These are phyloP conservation scores for Tor tambroides DNA, from an alignment of 2,113 vertebrate genomes.

Conservation along the genomic window DNA sequence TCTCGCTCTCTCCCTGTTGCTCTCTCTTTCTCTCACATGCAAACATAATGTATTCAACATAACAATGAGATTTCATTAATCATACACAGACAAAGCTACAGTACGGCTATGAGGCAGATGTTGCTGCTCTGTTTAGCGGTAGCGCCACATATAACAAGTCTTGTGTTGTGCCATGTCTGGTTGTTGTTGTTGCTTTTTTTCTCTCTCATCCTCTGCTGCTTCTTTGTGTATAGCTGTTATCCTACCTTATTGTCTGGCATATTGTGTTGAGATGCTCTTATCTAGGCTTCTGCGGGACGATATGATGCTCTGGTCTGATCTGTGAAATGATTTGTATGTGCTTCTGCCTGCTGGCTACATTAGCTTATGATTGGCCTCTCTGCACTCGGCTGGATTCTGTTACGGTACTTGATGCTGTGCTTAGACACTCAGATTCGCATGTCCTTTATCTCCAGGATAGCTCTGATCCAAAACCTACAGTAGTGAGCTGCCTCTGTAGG, in stretches of 20 bases:
- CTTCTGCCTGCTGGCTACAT: conserved; percentile 2
- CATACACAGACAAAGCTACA: background rate
- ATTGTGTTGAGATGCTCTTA: conserved; percentile 33
- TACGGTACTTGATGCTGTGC: conserved; percentile 18
- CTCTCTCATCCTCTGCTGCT: background rate
- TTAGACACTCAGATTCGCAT: conserved; percentile 35
- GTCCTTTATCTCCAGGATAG: background rate
- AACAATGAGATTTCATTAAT: conserved; percentile 3
- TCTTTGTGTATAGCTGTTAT: conserved; percentile 28
- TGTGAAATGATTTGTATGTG: conserved; percentile 19
- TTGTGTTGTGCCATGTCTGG: background rate
- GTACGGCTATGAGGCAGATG: background rate
- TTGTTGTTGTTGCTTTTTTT: background rate
- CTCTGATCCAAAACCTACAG: background rate
- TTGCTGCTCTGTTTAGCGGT: background rate
- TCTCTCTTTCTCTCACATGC: background rate
- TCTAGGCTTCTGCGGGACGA: conserved; percentile 12
- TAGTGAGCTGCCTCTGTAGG: background rate
- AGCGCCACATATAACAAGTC: background rate
- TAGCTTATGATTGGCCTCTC: conserved; percentile 36
- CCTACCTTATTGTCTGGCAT: conserved; percentile 3
- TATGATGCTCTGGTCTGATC: conserved; percentile 32
- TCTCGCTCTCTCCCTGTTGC: conserved; percentile 4
- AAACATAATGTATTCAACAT: background rate
- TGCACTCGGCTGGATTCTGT: conserved; percentile 3